phyloP scores from a whole-genome alignment of 2,113 vertebrate species.

The Quiscalus mexicanus region DNA sequence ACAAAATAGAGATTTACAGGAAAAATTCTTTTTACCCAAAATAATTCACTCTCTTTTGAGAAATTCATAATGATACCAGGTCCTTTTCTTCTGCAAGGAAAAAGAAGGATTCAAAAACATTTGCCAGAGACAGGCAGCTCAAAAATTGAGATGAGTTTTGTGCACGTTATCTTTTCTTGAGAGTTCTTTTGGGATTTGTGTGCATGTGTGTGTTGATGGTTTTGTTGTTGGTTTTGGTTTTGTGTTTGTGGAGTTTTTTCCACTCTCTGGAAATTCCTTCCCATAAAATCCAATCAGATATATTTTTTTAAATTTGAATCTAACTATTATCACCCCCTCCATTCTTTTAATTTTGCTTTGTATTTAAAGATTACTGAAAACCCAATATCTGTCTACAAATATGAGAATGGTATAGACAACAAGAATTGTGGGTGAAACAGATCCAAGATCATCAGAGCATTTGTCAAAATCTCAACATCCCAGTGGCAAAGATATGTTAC shows the following conservation, averaged over 20 bases:
- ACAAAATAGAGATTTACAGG: background rate
- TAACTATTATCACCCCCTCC: background rate
- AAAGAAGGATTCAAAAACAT: background rate
- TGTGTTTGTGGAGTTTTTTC: accelerated
- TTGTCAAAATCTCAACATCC: background rate
- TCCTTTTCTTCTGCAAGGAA: background rate
- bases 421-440: background rate
- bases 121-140: background rate
- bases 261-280: background rate
- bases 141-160: background rate
- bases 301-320: background rate
- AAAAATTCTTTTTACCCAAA: background rate
- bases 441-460: background rate
- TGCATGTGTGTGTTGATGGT: accelerated
- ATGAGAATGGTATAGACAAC: background rate
- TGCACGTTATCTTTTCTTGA: accelerated
- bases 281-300: background rate
- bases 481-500: background rate
- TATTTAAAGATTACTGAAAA: background rate
- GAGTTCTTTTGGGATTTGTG: too few species aligned
- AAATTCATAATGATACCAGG: background rate
- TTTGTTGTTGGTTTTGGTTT: background rate
- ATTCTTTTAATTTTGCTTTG: background rate
- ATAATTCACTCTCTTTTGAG: background rate
- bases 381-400: background rate